Evolutionary conservation across 2,113 vertebrate species (phyloP).

Genomic region (Neolamprologus ventralis): DNA sequence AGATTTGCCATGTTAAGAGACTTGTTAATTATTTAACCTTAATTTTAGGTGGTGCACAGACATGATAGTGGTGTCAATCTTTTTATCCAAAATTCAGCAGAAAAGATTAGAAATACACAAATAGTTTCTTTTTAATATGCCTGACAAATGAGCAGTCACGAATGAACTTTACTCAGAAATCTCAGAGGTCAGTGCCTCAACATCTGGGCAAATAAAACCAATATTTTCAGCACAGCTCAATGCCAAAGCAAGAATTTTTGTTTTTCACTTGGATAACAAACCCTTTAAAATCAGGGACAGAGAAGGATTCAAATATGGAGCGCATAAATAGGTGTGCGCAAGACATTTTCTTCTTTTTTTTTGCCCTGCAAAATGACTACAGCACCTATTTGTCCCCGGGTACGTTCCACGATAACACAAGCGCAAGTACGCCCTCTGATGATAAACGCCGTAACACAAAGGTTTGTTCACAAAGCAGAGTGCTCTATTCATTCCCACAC

Average conservation of each 20-base stretch:
- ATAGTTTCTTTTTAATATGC: background rate
- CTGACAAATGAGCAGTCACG: background rate
- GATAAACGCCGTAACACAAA: conserved; percentile 42
- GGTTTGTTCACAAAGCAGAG: conserved; percentile 22
- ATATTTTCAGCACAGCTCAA: background rate
- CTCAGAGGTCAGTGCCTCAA: background rate
- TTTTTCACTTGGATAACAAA: background rate
- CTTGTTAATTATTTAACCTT: background rate
- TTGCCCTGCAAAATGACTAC: conserved; percentile 1
- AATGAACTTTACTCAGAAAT: background rate
- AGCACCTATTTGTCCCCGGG: background rate
- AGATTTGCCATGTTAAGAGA: background rate
- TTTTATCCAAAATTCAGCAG: background rate
- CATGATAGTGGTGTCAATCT: background rate
- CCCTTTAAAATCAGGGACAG: background rate
- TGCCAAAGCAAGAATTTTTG: background rate
- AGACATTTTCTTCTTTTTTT: background rate
- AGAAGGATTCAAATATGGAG: background rate
- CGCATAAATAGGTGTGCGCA: background rate
- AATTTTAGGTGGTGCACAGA: background rate
- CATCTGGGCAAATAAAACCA: background rate
- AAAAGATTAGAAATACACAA: background rate
- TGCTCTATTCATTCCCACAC: conserved; percentile 12
- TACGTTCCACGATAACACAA: background rate
- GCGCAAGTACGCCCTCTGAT: background rate